phyloP scores from a whole-genome alignment of 2,888 invertebrate species.

The Mimumesa dahlbomi region DNA sequence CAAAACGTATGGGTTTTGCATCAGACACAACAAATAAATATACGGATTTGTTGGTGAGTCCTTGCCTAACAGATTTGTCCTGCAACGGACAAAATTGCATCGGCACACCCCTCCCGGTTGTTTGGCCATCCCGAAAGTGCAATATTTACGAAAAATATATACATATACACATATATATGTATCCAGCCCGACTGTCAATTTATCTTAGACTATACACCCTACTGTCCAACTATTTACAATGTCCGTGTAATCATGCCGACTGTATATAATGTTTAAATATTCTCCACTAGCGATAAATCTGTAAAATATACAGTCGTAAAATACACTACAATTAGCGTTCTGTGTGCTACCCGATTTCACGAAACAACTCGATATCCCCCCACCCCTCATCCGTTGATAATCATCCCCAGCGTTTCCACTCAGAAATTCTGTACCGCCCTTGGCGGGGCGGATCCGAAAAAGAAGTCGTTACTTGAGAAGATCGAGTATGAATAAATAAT shows the following conservation, averaged over 20 bases:
- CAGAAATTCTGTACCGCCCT: too few species aligned
- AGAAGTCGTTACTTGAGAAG: constrained; percentile 49
- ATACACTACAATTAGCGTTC: not conserved
- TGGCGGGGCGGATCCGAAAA: constrained; percentile 23
- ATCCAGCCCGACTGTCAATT: constrained; percentile 41
- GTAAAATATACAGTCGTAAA: too few species aligned
- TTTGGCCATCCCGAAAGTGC: constrained; percentile 4
- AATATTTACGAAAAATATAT: constrained; percentile 34
- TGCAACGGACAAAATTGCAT: constrained; percentile 49
- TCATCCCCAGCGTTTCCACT: not conserved
- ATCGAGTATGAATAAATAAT: constrained; percentile 78
- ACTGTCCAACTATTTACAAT: too few species aligned
- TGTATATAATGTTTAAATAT: too few species aligned
- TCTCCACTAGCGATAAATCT: too few species aligned
- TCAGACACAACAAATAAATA: constrained; percentile 77
- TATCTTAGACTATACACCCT: constrained; percentile 34
- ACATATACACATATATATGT: too few species aligned
- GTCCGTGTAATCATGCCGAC: too few species aligned
- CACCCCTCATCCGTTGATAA: not conserved
- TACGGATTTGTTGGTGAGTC: constrained; percentile 69
- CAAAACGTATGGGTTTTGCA: constrained; percentile 74
- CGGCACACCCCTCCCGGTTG: constrained; percentile 12
- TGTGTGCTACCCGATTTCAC: too few species aligned
- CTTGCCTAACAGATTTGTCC: constrained; percentile 63
- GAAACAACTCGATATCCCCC: too few species aligned